phyloP scores from a whole-genome alignment of 2,888 invertebrate genomes.

The Ochropleura plecta region DNA sequence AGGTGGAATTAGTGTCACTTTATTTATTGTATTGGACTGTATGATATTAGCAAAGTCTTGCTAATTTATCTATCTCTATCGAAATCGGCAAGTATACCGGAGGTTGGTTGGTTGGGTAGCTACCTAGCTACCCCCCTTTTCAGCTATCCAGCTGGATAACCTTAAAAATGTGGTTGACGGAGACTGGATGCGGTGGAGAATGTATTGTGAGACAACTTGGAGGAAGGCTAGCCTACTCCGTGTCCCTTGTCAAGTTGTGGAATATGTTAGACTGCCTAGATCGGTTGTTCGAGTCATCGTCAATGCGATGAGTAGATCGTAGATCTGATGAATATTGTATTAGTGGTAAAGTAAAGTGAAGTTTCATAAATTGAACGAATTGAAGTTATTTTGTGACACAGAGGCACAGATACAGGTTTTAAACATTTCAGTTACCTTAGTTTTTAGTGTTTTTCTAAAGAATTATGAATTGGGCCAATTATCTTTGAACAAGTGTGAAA shows the following conservation, averaged over 20 bases:
- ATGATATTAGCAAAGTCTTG: no score
- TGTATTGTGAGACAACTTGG: background rate
- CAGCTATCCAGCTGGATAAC: no score
- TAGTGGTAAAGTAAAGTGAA: background rate
- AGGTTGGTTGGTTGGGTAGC: no score
- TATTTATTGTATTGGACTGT: no score
- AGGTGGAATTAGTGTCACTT: no score
- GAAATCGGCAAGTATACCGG: no score
- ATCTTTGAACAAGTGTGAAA: background rate
- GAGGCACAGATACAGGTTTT: background rate
- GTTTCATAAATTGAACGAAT: background rate
- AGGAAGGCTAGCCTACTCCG: background rate
- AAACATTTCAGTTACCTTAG: background rate
- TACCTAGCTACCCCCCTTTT: no score
- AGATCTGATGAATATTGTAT: background rate
- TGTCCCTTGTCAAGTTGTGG: background rate
- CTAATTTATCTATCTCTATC: no score
- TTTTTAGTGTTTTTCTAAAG: background rate
- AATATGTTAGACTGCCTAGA: background rate
- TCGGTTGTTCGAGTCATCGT: background rate
- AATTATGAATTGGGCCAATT: background rate
- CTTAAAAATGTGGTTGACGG: background rate
- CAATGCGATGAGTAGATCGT: background rate
- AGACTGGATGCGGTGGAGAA: background rate
- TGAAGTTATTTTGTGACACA: slow-evolving; percentile 1